Conservation (phyloP, 2,888 invertebrate genomes). For the Chelonus formosanus region DNA sequence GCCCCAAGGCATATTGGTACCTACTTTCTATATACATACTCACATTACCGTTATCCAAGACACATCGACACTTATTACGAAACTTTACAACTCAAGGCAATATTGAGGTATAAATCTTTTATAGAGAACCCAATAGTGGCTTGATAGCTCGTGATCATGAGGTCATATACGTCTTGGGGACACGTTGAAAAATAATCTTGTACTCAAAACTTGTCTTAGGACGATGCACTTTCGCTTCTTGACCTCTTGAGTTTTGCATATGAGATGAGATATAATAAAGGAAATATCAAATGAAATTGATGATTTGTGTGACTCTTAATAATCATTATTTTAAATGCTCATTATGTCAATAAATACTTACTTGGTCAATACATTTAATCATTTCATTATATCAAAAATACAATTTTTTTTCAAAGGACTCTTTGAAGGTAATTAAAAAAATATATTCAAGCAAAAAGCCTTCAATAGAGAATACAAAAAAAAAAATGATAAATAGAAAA, state of each 20-base stretch:
- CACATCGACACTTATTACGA: slow-evolving; percentile 22
- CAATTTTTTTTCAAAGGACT: no score
- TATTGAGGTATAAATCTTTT: slow-evolving; percentile 2
- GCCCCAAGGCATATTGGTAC: slow-evolving; percentile 40
- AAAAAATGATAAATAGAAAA: no score
- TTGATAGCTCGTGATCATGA: slow-evolving; percentile 12
- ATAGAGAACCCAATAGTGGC: slow-evolving; percentile 8
- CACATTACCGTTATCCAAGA: slow-evolving; percentile 39
- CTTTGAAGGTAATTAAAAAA: no score
- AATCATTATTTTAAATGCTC: background rate
- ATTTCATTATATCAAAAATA: no score
- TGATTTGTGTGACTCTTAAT: no score
- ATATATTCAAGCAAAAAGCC: no score
- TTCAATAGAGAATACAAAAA: no score
- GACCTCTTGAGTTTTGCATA: slow-evolving; percentile 12
- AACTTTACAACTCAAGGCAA: slow-evolving; percentile 14
- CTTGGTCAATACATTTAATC: no score
- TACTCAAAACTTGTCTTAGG: background rate
- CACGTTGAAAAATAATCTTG: background rate
- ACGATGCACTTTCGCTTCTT: slow-evolving; percentile 22
- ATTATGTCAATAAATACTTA: no score
- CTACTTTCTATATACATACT: slow-evolving; percentile 49
- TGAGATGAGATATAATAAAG: no score
- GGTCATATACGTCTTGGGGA: slow-evolving; percentile 4
- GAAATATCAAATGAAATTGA: no score